Evolutionary conservation across 2,113 vertebrate species (phyloP).

Genomic region (Nannobrachium achirus): DNA sequence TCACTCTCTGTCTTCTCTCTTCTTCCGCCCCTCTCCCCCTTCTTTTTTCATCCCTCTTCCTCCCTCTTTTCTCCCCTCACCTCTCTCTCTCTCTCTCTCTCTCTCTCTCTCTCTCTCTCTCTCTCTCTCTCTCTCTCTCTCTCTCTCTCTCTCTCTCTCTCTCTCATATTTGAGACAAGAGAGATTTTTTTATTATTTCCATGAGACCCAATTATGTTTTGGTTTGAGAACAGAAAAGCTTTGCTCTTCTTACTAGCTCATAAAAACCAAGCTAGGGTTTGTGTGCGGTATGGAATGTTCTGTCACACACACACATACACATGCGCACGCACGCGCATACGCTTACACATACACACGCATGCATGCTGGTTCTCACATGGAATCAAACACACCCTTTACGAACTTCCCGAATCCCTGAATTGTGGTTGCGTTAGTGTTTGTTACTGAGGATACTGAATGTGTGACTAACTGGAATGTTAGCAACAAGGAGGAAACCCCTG

Average conservation of each 20-base stretch:
- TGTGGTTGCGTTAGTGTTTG: background rate
- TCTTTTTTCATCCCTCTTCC: conserved; percentile 1
- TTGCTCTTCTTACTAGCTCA: conserved; percentile 21
- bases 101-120: background rate
- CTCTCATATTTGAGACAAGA: conserved; percentile 32
- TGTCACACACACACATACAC: background rate
- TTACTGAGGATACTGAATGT: conserved; percentile 57
- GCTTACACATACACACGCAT: no score
- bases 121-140: background rate
- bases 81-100: background rate
- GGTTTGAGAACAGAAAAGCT: conserved; percentile 20
- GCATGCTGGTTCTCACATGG: no score
- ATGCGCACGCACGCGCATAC: no score
- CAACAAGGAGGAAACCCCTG: conserved; percentile 76
- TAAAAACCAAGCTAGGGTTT: conserved; percentile 29
- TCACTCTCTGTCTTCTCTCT: background rate
- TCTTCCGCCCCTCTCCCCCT: background rate
- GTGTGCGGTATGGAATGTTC: conserved; percentile 9
- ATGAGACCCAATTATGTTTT: conserved; percentile 22
- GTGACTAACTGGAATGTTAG: conserved; percentile 68
- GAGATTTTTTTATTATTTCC: conserved; percentile 40
- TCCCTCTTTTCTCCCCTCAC: background rate
- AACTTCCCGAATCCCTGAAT: no score
- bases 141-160: background rate
- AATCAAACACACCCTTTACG: no score